Evolutionary conservation across 2,113 vertebrate genomes (phyloP).

Genomic region (Tyrannus savana): DNA sequence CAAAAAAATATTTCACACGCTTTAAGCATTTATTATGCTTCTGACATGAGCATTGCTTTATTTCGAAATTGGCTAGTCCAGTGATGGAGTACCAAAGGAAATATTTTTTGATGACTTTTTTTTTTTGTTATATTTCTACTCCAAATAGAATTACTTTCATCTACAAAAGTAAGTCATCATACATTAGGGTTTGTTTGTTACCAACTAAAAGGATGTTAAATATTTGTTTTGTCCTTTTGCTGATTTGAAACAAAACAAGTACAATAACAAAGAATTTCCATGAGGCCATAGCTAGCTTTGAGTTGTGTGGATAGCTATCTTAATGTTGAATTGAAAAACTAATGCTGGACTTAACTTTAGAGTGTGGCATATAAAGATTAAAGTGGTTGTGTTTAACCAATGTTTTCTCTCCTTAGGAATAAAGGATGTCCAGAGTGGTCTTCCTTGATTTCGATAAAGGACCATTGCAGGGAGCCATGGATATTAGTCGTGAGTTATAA

Average conservation of each 20-base stretch:
- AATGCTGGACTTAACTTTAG: neutral
- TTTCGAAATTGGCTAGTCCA: neutral
- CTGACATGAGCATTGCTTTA: neutral
- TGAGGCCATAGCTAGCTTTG: neutral
- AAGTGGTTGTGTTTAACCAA: neutral
- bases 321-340: neutral
- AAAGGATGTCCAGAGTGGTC: slow-evolving; percentile 28
- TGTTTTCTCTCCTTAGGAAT: slow-evolving; percentile 35
- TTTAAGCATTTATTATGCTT: neutral
- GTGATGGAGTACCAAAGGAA: neutral
- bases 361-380: neutral
- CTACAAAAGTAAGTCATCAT: neutral
- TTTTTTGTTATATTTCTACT: neutral
- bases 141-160: neutral
- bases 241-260: neutral
- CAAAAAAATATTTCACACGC: neutral
- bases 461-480: slow-evolving; percentile 29
- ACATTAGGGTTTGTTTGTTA: neutral
- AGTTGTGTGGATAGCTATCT: neutral
- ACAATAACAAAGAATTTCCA: neutral
- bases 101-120: neutral
- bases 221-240: neutral
- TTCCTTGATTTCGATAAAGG: slow-evolving; percentile 37
- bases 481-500: slow-evolving; percentile 53
- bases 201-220: neutral